Conservation (phyloP, 2,113 vertebrate species). For the Sapayoa aenigma region DNA sequence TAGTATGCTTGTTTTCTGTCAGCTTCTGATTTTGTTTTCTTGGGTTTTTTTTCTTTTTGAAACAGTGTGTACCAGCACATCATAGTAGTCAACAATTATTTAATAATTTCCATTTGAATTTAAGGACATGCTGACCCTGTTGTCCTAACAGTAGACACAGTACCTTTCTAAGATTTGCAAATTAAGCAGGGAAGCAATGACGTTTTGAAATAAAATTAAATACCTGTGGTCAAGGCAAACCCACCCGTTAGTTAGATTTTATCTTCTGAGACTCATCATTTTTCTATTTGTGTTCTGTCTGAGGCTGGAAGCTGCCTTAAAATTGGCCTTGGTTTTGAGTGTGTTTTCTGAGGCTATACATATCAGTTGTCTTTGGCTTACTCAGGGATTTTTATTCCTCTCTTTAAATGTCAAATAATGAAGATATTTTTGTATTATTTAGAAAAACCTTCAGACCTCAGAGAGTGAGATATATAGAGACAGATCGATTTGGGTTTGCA, state of each 20-base stretch:
- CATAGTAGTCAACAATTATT: not conserved
- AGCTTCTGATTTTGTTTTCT: not conserved
- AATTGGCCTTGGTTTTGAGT: slow-evolving; percentile 41
- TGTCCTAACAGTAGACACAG: not conserved
- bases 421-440: slow-evolving; percentile 78
- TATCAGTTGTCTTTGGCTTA: slow-evolving; percentile 76
- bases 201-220: slow-evolving; percentile 11
- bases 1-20: not conserved
- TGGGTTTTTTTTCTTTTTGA: not conserved
- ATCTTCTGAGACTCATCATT: slow-evolving; percentile 13
- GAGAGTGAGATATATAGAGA: not conserved
- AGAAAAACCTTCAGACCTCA: slow-evolving; percentile 66
- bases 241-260: not conserved
- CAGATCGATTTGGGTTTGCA: slow-evolving; percentile 31
- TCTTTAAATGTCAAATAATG: slow-evolving; percentile 74
- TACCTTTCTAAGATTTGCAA: not conserved
- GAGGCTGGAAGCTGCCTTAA: slow-evolving; percentile 60
- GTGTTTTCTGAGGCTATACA: slow-evolving; percentile 68
- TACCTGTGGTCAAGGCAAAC: slow-evolving; percentile 8
- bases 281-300: slow-evolving; percentile 25
- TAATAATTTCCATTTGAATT: not conserved
- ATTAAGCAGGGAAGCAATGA: not conserved
- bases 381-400: slow-evolving; percentile 83
- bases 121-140: not conserved
- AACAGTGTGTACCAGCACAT: not conserved